These are phyloP conservation scores for Prionace glauca DNA, from an alignment of 2,797 vertebrate species.

Conservation along the genomic window DNA sequence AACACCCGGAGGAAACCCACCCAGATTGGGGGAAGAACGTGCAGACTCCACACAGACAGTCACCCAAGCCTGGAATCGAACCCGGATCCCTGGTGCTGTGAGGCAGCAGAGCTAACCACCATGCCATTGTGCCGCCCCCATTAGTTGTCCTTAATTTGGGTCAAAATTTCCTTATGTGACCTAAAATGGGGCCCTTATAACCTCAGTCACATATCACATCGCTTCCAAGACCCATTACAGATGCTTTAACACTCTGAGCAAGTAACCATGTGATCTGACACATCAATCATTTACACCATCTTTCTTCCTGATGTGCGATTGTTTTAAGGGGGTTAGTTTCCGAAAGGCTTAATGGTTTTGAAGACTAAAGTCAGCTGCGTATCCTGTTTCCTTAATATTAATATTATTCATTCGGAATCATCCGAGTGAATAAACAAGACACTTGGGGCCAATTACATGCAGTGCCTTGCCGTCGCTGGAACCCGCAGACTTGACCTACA, in stretches of 20 bases:
- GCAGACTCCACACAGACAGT: too few relatives aligned
- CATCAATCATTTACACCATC: background rate
- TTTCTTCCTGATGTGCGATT: background rate
- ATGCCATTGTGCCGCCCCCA: too few relatives aligned
- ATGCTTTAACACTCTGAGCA: background rate
- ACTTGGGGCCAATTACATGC: conserved; percentile 29
- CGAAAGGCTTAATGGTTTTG: background rate
- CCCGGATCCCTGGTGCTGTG: too few relatives aligned
- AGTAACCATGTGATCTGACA: background rate
- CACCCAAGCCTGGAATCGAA: too few relatives aligned
- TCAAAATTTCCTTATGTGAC: background rate
- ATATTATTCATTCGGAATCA: conserved; percentile 1
- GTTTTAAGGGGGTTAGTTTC: background rate
- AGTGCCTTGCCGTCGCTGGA: background rate
- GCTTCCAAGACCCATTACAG: background rate
- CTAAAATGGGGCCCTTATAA: background rate
- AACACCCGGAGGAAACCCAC: too few relatives aligned
- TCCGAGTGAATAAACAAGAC: background rate
- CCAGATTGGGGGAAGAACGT: too few relatives aligned
- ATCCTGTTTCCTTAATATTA: conserved; percentile 14
- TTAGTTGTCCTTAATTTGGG: background rate
- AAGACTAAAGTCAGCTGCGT: background rate
- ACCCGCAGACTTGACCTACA: background rate
- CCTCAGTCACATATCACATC: background rate
- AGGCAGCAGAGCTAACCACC: too few relatives aligned